Conservation (phyloP, 1,140 invertebrate species). For the Drosophila suzukii region DNA sequence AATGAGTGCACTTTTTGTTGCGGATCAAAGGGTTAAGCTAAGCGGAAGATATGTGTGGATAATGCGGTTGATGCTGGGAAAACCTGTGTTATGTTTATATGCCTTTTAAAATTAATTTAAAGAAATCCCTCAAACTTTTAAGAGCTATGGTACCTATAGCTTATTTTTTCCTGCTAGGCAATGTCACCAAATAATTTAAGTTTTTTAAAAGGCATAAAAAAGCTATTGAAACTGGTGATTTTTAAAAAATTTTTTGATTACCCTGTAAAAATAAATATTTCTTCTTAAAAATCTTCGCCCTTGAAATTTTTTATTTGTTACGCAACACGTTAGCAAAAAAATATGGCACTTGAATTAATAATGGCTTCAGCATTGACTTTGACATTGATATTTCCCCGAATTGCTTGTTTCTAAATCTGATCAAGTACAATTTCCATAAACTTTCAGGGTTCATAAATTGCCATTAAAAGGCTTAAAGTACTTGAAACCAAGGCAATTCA, state of each 20-base stretch:
- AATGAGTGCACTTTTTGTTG: conserved; percentile 47
- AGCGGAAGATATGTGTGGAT: conserved; percentile 26
- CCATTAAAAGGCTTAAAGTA: conserved; percentile 73
- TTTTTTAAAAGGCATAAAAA: no score
- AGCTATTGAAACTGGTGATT: no score
- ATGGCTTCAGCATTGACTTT: conserved; percentile 35
- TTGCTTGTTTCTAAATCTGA: conserved; percentile 11
- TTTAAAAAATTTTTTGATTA: no score
- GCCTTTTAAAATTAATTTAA: neutral
- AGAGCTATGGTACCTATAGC: no score
- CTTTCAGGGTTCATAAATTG: conserved; percentile 35
- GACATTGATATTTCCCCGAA: conserved; percentile 57
- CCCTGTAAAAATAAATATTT: neutral
- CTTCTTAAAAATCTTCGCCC: neutral
- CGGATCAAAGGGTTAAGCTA: conserved; percentile 42
- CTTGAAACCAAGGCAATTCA: conserved; percentile 27
- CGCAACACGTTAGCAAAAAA: neutral
- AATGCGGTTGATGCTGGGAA: conserved; percentile 1
- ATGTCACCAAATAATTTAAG: no score
- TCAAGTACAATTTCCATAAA: conserved; percentile 41
- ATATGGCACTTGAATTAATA: conserved; percentile 2
- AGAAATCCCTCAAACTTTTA: no score
- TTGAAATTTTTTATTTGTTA: neutral
- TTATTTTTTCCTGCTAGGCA: no score
- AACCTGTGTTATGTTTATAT: neutral